Evolutionary conservation across 2,797 vertebrate genomes (phyloP), one percentile per base, ranked within the genome.

Genomic region (Manis javanica): DNA sequence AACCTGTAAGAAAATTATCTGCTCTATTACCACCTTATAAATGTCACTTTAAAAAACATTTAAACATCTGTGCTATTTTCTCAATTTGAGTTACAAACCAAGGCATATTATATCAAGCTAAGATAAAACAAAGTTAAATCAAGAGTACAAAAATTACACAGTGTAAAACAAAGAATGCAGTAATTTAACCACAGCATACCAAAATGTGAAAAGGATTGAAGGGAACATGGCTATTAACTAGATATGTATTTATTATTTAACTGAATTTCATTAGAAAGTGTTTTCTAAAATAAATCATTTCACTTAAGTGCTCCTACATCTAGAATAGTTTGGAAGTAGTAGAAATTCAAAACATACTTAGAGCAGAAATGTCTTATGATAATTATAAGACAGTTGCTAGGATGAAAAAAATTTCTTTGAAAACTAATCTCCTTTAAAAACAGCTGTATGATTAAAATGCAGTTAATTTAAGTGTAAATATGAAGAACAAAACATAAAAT

Each of bases 401-500:
- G 19, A 66, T 51, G 55, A 77, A 86, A 82, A 14, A 23, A 7
- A 4, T n/a, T 49, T 21, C 42, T 59, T 71, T 53, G 23, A 95
- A 86, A 92, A 34, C 7, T 37, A 77, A 13, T 88, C 18, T 53
- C 15, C 91, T 49, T 84, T 39, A 81, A 31, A 68, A 78, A 86
- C 31, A 85, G 42, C 6, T 57, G 16, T 46, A 66, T 26, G 10
- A 71, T 90, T 64, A 88, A 86, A 86, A 64, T 69, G 16, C 23
- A 93, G 72, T 66, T 69, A 88, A 61, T 51, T 19, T 46, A 91
- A 72, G 49, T 61, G 2, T 16, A 96, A 85, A 42, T 82, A 86
- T 82, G 64, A 93, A 66, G 46, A 91, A 78, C 24, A 87, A 53
- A 90, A 75, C 26, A 63, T 57, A 68, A 96, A 77, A 83, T 66